Percentiles rank a stretch among this genome's conserved stretches.
phyloP scores from a whole-genome alignment of 2,888 invertebrate genomes.

The Scaptomyza flava region DNA sequence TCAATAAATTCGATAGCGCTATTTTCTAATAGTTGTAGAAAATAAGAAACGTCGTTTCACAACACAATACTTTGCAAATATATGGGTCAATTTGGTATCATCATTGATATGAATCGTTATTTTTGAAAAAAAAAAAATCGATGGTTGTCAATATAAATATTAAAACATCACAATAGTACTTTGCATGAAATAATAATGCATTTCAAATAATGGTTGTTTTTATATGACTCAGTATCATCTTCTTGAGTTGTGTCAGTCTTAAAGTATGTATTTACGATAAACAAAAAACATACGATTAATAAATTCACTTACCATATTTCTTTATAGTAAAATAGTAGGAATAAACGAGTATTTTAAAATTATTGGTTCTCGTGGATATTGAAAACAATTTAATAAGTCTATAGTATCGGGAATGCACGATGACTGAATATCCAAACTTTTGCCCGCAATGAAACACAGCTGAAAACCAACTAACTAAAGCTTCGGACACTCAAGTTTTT shows the following conservation, averaged over 20 bases:
- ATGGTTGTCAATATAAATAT: too few species aligned
- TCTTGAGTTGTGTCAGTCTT: not conserved
- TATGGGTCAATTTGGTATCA: too few species aligned
- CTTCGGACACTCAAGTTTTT: constrained; percentile 40
- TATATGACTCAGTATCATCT: not conserved
- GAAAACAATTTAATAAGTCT: not conserved
- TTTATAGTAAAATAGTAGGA: constrained; percentile 1
- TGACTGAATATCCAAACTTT: constrained; percentile 64
- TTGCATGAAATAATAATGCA: too few species aligned
- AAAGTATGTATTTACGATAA: not conserved
- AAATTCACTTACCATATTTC: constrained; percentile 51
- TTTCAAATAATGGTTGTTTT: not conserved
- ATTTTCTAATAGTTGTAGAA: too few species aligned
- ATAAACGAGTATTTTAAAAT: constrained; percentile 1
- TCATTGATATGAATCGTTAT: too few species aligned
- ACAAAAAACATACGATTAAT: not conserved
- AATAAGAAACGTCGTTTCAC: too few species aligned
- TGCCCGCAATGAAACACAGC: constrained; percentile 84
- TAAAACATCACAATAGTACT: too few species aligned
- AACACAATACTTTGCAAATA: too few species aligned
- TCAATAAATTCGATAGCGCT: too few species aligned
- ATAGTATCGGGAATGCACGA: not conserved
- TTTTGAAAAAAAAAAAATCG: too few species aligned
- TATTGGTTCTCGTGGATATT: not conserved
- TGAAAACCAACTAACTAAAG: constrained; percentile 81